Conservation (phyloP, 2,888 invertebrate genomes). For the Artemia sinica region DNA sequence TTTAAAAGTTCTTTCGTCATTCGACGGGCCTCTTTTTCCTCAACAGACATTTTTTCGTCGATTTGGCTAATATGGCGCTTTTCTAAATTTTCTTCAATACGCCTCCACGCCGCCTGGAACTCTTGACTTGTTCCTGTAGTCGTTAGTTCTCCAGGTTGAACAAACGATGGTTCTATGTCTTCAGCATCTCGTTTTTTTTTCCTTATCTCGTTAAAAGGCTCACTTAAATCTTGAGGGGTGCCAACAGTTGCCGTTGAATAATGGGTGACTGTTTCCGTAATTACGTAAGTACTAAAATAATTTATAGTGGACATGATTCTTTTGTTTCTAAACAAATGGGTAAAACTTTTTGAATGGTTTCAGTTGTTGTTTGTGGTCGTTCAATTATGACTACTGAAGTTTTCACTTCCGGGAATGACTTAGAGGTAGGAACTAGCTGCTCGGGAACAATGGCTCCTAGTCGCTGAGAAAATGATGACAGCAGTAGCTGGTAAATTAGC, state of each 20-base stretch:
- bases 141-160: not conserved
- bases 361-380: constrained; percentile 7
- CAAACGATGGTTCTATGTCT: constrained; percentile 4
- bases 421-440: not conserved
- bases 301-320: not conserved
- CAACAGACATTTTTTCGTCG: not conserved
- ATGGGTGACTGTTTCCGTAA: not conserved
- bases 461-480: not conserved
- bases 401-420: not conserved
- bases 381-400: not conserved
- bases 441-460: not conserved
- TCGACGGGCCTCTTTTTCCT: not conserved
- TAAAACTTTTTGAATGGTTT: not conserved
- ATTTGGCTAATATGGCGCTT: no score
- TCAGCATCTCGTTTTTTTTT: constrained; percentile 1
- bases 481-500: not conserved
- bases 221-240: not conserved
- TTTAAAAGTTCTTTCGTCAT: constrained; percentile 2
- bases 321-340: constrained; percentile 7
- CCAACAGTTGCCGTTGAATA: not conserved
- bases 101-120: not conserved
- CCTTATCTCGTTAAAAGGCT: not conserved
- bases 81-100: not conserved
- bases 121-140: not conserved
- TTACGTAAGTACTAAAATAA: not conserved